phyloP scores from a whole-genome alignment of 2,113 vertebrate species.

The Aegotheles bennettii region DNA sequence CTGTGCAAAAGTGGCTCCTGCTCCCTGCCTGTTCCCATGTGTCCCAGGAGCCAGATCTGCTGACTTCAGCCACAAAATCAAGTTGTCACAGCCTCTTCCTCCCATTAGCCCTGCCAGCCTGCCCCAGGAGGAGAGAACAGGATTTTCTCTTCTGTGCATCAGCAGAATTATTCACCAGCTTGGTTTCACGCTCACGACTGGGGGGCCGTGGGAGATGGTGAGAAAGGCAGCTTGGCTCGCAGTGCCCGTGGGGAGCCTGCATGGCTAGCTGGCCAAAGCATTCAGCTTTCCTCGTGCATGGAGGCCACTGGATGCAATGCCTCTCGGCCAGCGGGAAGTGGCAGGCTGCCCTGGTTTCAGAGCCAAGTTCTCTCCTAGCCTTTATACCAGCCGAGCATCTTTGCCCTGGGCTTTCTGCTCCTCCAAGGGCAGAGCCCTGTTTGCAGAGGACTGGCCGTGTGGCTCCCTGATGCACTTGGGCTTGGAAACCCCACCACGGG shows the following conservation, averaged over 20 bases:
- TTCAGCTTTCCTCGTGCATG: not conserved
- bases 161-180: conserved; percentile 55
- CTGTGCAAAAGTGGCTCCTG: conserved; percentile 48
- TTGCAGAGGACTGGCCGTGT: not conserved
- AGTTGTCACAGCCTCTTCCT: conserved; percentile 46
- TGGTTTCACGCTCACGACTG: not conserved
- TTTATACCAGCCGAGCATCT: not conserved
- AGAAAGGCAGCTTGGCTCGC: not conserved
- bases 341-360: not conserved
- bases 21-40: conserved; percentile 36
- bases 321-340: not conserved
- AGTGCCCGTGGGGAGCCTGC: conserved; percentile 2
- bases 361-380: not conserved
- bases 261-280: not conserved
- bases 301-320: not conserved
- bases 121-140: conserved; percentile 34
- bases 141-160: conserved; percentile 45
- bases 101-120: conserved; percentile 19
- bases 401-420: not conserved
- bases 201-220: not conserved
- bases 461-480: not conserved
- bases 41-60: conserved; percentile 30
- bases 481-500: not conserved
- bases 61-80: conserved; percentile 55
- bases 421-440: not conserved